phyloP scores from a whole-genome alignment of 2,888 invertebrate species.

The Caenorhabditis parvicauda region DNA sequence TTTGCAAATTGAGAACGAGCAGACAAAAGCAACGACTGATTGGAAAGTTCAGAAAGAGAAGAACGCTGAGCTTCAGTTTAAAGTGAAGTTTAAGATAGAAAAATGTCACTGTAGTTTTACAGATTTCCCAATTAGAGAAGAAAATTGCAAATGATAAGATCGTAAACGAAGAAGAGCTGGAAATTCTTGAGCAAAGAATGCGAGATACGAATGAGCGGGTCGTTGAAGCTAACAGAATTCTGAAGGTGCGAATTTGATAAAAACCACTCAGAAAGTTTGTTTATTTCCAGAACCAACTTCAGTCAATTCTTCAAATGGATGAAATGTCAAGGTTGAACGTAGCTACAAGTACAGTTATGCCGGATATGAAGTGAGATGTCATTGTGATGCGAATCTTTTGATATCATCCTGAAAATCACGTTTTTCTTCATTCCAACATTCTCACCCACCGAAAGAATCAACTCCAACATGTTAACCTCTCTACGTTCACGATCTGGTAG shows the following conservation, averaged over 20 bases:
- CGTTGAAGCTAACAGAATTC: slow-evolving; percentile 46
- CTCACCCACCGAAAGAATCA: too few species aligned
- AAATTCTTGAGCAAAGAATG: slow-evolving; percentile 54
- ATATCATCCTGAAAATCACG: too few species aligned
- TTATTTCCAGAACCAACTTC: slow-evolving; percentile 49
- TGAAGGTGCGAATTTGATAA: slow-evolving; percentile 33
- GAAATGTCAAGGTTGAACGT: too few species aligned
- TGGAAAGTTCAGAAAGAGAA: slow-evolving; percentile 34
- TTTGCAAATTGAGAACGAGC: slow-evolving; percentile 79
- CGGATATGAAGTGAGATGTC: too few species aligned
- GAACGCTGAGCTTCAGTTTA: slow-evolving; percentile 31
- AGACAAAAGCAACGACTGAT: slow-evolving; percentile 41
- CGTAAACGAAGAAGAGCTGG: slow-evolving; percentile 54
- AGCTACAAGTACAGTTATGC: too few species aligned
- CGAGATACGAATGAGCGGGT: slow-evolving; percentile 56
- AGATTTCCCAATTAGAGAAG: slow-evolving; percentile 52
- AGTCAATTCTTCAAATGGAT: slow-evolving; percentile 58
- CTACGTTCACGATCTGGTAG: too few species aligned
- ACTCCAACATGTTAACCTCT: too few species aligned
- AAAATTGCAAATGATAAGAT: slow-evolving; percentile 47
- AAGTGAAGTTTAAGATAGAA: slow-evolving; percentile 15
- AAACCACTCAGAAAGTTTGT: not conserved
- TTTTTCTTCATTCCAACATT: too few species aligned
- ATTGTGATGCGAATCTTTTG: too few species aligned
- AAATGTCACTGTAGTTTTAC: slow-evolving; percentile 6